A percentile compares a stretch with the other conserved stretches of the same genome.
These are phyloP conservation scores for Platycheirus albimanus DNA, from an alignment of 2,888 invertebrate genomes.

Conservation along the genomic window DNA sequence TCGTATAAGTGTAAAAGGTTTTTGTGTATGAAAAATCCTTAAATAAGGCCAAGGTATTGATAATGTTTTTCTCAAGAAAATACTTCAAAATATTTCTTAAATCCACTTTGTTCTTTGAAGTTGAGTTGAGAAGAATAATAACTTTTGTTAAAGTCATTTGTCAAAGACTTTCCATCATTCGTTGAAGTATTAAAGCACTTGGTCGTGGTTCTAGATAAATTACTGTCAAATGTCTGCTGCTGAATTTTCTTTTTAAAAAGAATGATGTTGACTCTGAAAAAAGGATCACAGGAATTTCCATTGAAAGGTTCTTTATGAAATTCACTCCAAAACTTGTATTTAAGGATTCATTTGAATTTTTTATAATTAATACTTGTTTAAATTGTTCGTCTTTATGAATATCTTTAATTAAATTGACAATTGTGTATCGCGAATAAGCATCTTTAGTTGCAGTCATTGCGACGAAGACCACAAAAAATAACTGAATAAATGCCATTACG, in stretches of 20 bases:
- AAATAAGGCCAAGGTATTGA: conserved; percentile 77
- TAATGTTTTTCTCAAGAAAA: conserved; percentile 76
- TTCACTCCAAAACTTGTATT: conserved; percentile 1
- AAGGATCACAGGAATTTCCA: conserved; percentile 76
- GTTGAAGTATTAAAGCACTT: conserved; percentile 68
- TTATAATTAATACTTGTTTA: conserved; percentile 26
- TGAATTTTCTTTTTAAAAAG: conserved; percentile 74
- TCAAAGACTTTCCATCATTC: conserved; percentile 75
- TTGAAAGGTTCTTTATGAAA: conserved; percentile 12
- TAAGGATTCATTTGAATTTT: conserved; percentile 1
- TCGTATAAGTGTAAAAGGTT: conserved; percentile 76
- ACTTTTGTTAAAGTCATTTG: conserved; percentile 77
- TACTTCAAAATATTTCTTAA: conserved; percentile 75
- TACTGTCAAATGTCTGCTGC: conserved; percentile 75
- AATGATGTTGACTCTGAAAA: conserved; percentile 76
- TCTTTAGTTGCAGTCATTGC: neutral
- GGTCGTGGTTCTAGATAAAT: conserved; percentile 75
- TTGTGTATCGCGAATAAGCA: neutral
- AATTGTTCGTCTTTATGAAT: conserved; percentile 18
- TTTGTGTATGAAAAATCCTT: conserved; percentile 75
- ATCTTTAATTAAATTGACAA: conserved; percentile 22
- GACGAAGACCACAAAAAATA: neutral
- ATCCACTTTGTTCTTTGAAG: neutral
- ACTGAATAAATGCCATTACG: conserved; percentile 5
- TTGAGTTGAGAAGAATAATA: conserved; percentile 76